These are phyloP conservation scores for Eupeodes latifasciatus DNA, from an alignment of 2,888 invertebrate species.

Conservation along the genomic window DNA sequence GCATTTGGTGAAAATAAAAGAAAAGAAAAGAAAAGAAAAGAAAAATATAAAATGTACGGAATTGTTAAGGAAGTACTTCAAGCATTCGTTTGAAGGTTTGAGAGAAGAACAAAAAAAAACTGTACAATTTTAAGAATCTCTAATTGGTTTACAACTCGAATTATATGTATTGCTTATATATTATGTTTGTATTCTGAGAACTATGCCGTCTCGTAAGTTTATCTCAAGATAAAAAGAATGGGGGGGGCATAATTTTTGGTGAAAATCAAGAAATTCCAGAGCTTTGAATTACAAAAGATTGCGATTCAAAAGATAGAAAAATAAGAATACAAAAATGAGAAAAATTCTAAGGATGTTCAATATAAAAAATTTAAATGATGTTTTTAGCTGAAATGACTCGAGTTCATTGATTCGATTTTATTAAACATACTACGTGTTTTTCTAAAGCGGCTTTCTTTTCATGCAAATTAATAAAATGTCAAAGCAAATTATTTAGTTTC, in stretches of 20 bases:
- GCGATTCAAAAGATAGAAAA: neutral
- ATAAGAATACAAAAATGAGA: too few relatives aligned
- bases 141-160: slow-evolving; percentile 17
- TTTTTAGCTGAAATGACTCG: too few relatives aligned
- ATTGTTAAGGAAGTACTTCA: neutral
- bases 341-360: too few relatives aligned
- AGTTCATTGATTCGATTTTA: too few relatives aligned
- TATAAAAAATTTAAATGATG: too few relatives aligned
- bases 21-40: neutral
- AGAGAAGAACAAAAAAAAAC: neutral
- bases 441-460: too few relatives aligned
- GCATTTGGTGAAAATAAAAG: neutral
- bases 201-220: neutral
- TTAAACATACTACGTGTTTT: too few relatives aligned
- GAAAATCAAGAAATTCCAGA: neutral
- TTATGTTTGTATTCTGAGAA: neutral
- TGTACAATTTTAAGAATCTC: slow-evolving; percentile 10
- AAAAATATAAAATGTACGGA: neutral
- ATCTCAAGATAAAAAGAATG: neutral
- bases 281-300: neutral
- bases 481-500: too few relatives aligned
- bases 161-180: neutral
- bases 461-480: too few relatives aligned
- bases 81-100: neutral
- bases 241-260: neutral